These are phyloP conservation scores for Dryas iulia DNA, from an alignment of 1,140 invertebrate genomes.

Conservation along the genomic window DNA sequence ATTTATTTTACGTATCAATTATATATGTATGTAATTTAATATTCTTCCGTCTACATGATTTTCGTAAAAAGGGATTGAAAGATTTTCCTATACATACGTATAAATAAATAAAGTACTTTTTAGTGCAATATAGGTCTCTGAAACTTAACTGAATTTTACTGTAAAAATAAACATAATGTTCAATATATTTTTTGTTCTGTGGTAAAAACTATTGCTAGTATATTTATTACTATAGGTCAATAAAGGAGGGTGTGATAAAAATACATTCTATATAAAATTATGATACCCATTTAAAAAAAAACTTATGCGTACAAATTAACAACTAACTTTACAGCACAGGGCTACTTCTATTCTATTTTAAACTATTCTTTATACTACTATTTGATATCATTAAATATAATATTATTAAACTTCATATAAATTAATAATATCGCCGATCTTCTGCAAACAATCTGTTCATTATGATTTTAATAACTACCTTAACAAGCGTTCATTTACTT, in stretches of 20 bases:
- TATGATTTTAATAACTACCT: conserved; percentile 16
- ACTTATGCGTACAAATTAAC: background rate
- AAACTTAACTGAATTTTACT: too few relatives aligned
- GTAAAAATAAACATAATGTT: too few relatives aligned
- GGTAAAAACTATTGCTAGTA: background rate
- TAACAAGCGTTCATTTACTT: conserved; percentile 12
- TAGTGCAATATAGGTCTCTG: too few relatives aligned
- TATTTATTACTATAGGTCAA: background rate
- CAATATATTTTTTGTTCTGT: background rate
- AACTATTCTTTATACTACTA: too few relatives aligned
- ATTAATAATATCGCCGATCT: conserved; percentile 6
- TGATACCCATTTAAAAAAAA: background rate
- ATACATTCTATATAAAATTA: background rate
- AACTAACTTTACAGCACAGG: background rate
- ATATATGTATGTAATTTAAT: too few relatives aligned
- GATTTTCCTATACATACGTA: too few relatives aligned
- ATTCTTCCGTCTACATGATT: too few relatives aligned
- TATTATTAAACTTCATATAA: background rate
- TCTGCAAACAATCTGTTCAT: background rate
- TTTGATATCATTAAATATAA: background rate
- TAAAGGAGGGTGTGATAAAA: background rate
- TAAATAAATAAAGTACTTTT: too few relatives aligned
- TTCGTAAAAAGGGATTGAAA: too few relatives aligned
- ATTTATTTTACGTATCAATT: too few relatives aligned
- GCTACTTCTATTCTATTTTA: background rate